Evolutionary conservation across 2,797 vertebrate species (phyloP), one percentile per base, ranked within the genome.

Genomic region (Schizopygopsis malacanthus): DNA sequence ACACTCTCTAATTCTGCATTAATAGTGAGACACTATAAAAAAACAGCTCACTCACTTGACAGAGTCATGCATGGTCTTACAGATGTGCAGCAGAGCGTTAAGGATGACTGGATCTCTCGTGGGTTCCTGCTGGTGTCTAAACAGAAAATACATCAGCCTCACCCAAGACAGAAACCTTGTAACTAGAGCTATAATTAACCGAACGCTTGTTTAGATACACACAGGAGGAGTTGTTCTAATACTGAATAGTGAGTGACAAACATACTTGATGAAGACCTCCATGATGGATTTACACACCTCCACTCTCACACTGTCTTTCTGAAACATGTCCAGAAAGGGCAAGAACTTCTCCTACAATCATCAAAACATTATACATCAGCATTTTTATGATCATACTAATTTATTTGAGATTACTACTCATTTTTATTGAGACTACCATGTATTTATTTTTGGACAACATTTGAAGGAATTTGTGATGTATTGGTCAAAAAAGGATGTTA

Each of bases 41-140:
- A 78, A 18, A 84, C 1, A 69, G 52, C 25, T 70, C 50, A 79
- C 96, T 94, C 96, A 99, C 98, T 99, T 99, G 85, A 99, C 98
- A 4, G 98, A 99, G 90, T 99, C 98, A 0, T 99, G 98, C 98
- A 99, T 99, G 12, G 97, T 97, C 94, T 99, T 99, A 93, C 98
- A 99, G 91, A 99, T 94, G 6, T 99, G 97, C 89, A 99, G 91
- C 87, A 99, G 96, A 71, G 98, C 97, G 4, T 99, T 99, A 81
- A 99, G 97, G 84, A 99, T 99, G 79, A 99, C 98, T 0, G 98
- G 98, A 85, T 99, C 98, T 93, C 97, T 97, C 1, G 98, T 99
- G 3, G 95, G 89, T 88, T 99, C 97, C 89, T 97, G 95, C 88
- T 99, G 98, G 84, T 99, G 94, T 94, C 98, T 99, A 88, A 5